These are phyloP conservation scores for Seriola rivoliana DNA, from an alignment of 2,113 vertebrate genomes.

Conservation along the genomic window DNA sequence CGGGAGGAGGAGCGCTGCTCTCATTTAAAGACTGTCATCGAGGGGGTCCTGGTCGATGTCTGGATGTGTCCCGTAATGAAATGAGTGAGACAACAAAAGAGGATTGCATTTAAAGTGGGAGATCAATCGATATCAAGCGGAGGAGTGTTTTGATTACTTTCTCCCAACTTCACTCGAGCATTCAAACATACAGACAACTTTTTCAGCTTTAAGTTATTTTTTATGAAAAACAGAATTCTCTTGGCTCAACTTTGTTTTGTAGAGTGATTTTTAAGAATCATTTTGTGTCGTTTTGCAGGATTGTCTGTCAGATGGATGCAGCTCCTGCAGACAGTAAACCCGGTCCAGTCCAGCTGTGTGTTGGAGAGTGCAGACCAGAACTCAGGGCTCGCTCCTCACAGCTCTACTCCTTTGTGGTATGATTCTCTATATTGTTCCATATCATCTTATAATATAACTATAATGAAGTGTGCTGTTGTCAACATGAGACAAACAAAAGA, in stretches of 20 bases:
- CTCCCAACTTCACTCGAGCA: slow-evolving; percentile 30
- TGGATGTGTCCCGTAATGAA: slow-evolving; percentile 66
- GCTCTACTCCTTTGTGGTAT: slow-evolving; percentile 95
- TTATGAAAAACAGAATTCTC: neutral
- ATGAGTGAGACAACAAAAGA: slow-evolving; percentile 59
- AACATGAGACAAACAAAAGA: neutral
- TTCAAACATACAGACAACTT: slow-evolving; percentile 25
- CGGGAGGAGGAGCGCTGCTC: slow-evolving; percentile 8
- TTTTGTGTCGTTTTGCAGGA: slow-evolving; percentile 83
- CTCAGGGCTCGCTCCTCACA: slow-evolving; percentile 92
- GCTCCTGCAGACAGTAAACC: slow-evolving; percentile 86
- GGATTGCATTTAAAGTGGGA: slow-evolving; percentile 56
- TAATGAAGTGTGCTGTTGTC: neutral
- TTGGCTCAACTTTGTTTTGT: neutral
- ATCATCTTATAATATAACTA: neutral
- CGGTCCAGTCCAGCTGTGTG: slow-evolving; percentile 93
- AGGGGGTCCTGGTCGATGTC: slow-evolving; percentile 54
- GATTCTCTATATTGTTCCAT: slow-evolving; percentile 39
- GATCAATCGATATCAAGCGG: slow-evolving; percentile 63
- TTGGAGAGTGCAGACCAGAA: slow-evolving; percentile 95
- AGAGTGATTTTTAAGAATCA: neutral
- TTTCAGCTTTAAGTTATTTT: neutral
- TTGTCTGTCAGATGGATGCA: slow-evolving; percentile 96
- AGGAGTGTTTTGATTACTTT: slow-evolving; percentile 65
- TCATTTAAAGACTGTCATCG: slow-evolving; percentile 39